Base-by-base conservation (phyloP, 2,888 invertebrate genomes). In the Vesta saturnalis region DNA sequence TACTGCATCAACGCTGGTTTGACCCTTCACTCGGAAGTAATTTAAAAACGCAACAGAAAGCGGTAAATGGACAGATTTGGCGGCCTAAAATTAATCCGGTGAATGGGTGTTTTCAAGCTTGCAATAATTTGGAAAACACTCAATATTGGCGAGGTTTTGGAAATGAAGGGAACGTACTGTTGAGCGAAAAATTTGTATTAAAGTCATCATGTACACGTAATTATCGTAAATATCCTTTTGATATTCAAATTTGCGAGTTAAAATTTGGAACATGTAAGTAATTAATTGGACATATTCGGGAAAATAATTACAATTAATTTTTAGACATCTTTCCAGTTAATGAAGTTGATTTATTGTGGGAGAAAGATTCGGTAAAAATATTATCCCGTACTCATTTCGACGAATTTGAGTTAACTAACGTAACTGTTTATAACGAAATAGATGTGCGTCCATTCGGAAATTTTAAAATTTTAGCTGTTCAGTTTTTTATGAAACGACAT, bases 251-350 rank as follows among this genome's bases (percentile, higher is more conserved):
- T 21, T 80, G 80, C 54, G 64, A 73, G 35, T 39, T 80, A 6
- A 79, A 79, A 69, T 76, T 80, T 69, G 79, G 80, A 58, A 75
- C 79, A 39, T 80, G 80, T 80, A 73, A 76, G 75, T 73, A 15
- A 49, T n/a, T n/a, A 47, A 8, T 3, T 18, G 8, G 1, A 12
- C 18, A 15, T 8, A 19, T 52, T 19, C 1, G 5, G 1, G 19
- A 52, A 10, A 52, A 52, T 52, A 10, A 19, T 10, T 19, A 49
- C 10, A 10, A 49, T 23, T 10, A 61, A 61, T 52, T 69, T 75
- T 35, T 59, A 80, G 79, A 79, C 75, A 70, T 78, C 52, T 80
- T 79, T 76, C 76, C 78, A 12, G 58, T 54, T 47, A 77, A 80
- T 6, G 80, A 80, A 74, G 76, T 80, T 6, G 43, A 69, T 49